Evolutionary conservation across 1,140 invertebrate species (phyloP).

Genomic region (Adoxophyes honmai): DNA sequence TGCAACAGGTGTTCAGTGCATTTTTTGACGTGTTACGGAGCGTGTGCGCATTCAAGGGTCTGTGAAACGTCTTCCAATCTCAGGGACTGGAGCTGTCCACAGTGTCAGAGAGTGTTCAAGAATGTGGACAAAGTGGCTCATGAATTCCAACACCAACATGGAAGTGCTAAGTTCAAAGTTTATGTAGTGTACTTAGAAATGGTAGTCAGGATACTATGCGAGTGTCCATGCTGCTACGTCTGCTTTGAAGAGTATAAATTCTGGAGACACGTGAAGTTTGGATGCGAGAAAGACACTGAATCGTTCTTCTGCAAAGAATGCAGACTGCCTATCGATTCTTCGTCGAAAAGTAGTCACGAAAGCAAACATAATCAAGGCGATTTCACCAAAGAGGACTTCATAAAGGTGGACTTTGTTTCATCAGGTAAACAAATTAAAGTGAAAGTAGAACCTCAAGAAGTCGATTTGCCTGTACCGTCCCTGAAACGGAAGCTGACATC

Average conservation of each 20-base stretch:
- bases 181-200: slow-evolving; percentile 17
- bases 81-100: slow-evolving; percentile 14
- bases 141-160: slow-evolving; percentile 19
- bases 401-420: neutral
- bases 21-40: slow-evolving; percentile 15
- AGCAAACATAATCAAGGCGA: slow-evolving; percentile 7
- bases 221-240: slow-evolving; percentile 26
- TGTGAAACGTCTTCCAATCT: neutral
- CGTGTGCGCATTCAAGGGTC: neutral
- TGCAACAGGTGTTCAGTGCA: slow-evolving; percentile 24
- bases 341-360: neutral
- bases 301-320: neutral
- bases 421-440: neutral
- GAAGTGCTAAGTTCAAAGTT: slow-evolving; percentile 21
- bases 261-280: slow-evolving; percentile 6
- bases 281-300: neutral
- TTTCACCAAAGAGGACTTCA: neutral
- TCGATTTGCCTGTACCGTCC: neutral
- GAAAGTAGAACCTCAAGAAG: neutral
- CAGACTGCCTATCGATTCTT: neutral
- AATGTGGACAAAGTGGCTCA: slow-evolving; percentile 16
- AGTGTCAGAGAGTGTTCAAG: slow-evolving; percentile 20
- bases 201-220: slow-evolving; percentile 15
- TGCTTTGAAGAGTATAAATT: slow-evolving; percentile 24
- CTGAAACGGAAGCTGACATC: neutral